These are phyloP conservation scores for Orthonevra nobilis DNA, from an alignment of 2,888 invertebrate species.

Conservation along the genomic window DNA sequence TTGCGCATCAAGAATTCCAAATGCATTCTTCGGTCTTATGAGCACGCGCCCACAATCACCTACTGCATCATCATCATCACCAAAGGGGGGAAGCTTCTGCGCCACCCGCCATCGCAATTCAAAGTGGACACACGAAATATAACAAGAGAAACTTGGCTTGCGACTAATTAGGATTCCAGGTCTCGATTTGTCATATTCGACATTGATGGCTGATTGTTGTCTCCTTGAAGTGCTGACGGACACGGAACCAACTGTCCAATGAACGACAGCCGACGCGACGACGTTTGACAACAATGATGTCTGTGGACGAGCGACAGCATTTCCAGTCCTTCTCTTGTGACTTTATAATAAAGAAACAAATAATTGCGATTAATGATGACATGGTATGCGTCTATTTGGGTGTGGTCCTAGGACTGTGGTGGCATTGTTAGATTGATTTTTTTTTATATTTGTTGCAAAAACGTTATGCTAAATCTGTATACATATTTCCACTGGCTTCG, in stretches of 20 bases:
- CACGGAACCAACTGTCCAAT: constrained; percentile 63
- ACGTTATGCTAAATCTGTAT: too few relatives aligned
- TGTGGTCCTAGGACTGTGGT: too few relatives aligned
- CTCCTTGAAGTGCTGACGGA: constrained; percentile 68
- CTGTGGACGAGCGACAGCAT: too few relatives aligned
- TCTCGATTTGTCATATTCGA: constrained; percentile 71
- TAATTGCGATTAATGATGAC: constrained; percentile 43
- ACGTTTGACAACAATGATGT: constrained; percentile 23
- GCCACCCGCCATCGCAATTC: constrained; percentile 23
- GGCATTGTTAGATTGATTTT: too few relatives aligned
- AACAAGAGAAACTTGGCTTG: constrained; percentile 29
- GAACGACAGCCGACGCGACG: background rate
- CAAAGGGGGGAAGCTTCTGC: constrained; percentile 10
- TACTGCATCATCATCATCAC: constrained; percentile 60
- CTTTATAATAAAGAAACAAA: constrained; percentile 41
- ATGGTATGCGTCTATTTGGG: constrained; percentile 42
- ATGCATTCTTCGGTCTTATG: constrained; percentile 66
- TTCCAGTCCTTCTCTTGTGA: constrained; percentile 28
- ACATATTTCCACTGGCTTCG: too few relatives aligned
- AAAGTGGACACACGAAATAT: constrained; percentile 40
- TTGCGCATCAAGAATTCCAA: constrained; percentile 67
- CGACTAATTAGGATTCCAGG: constrained; percentile 69
- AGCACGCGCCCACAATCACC: constrained; percentile 70
- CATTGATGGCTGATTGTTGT: constrained; percentile 69
- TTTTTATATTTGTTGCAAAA: too few relatives aligned